A percentile compares a stretch with the other conserved stretches of the same genome.
Conservation (phyloP, 2,113 vertebrate species). For the Pelobates fuscus region DNA sequence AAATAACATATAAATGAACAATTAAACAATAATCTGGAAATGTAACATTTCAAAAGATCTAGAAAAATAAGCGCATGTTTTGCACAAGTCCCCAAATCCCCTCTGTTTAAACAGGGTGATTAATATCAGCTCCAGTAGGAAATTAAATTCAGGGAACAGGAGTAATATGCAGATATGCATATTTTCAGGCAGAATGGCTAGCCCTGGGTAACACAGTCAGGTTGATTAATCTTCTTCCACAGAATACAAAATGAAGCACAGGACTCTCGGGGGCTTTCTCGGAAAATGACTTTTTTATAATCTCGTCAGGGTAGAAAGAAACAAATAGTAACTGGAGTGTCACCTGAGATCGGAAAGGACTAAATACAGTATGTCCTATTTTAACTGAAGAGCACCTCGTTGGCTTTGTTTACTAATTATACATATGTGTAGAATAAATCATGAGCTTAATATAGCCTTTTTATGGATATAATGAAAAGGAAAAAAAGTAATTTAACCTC, state of each 20-base stretch:
- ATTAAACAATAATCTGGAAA: too few species aligned
- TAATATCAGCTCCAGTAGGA: constrained; percentile 96
- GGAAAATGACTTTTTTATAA: constrained; percentile 52
- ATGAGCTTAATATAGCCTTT: neutral
- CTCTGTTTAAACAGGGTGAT: constrained; percentile 89
- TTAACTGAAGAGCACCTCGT: neutral
- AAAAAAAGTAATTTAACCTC: neutral
- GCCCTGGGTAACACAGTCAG: constrained; percentile 76
- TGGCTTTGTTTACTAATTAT: neutral
- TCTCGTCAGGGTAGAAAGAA: constrained; percentile 60
- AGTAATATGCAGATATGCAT: constrained; percentile 94
- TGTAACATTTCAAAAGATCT: constrained; percentile 69
- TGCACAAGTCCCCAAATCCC: constrained; percentile 82
- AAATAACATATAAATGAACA: too few species aligned
- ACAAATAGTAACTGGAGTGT: constrained; percentile 51
- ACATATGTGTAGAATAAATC: neutral
- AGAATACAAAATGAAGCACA: constrained; percentile 86
- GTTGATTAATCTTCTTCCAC: constrained; percentile 89
- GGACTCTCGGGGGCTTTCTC: constrained; percentile 72
- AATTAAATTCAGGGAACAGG: constrained; percentile 91
- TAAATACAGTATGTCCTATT: neutral
- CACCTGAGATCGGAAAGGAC: neutral
- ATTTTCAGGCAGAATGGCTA: constrained; percentile 82
- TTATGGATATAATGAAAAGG: neutral
- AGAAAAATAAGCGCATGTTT: constrained; percentile 58